Evolutionary conservation across 2,797 vertebrate genomes (phyloP), one percentile per base, ranked within the genome.

Genomic region (Dermochelys coriacea): DNA sequence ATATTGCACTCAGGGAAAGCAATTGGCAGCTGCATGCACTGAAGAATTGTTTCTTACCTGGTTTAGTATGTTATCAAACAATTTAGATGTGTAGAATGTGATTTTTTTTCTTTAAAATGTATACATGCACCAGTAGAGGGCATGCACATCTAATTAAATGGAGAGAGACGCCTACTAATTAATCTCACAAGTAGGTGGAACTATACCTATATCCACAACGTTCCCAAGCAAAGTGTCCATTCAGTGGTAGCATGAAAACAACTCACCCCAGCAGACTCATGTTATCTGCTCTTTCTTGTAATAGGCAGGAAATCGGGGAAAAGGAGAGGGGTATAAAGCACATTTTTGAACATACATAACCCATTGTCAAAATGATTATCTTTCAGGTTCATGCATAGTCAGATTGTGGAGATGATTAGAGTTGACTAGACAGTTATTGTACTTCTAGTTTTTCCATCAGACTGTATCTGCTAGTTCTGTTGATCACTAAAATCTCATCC

Each of bases 71-170:
- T 23, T 41, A 41, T 41, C 37, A 0, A 52, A 41, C 34, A 1
- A 3, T 68, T 64, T 1, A 0, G 11, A 55, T 84, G 57, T 1
- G 61, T 45, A 45, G 41, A 41, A 14, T 77, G 45, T 31, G 15
- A 47, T 47, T 47, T 47, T 71, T 37, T 25, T 50, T 94, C 57
- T 82, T 37, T 29, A 87, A 91, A 96, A 78, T 95, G 84, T 94
- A 29, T 2, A 71, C 47, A 3, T 1, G 49, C 57, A 92, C 97
- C 97, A 97, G 97, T 31, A 98, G 97, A 97, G 97, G 97, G 97
- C 97, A 95, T 0, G 4, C 96, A 89, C 82, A 6, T 91, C 96
- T 95, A 95, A 14, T 97, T 97, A 96, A 95, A 93, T 7, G 84
- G 88, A 91, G 82, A 41, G 90, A 86, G 4, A 75, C 15, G 6